Evolutionary conservation across 2,797 vertebrate genomes (phyloP).

Genomic region (Salarias fasciatus): DNA sequence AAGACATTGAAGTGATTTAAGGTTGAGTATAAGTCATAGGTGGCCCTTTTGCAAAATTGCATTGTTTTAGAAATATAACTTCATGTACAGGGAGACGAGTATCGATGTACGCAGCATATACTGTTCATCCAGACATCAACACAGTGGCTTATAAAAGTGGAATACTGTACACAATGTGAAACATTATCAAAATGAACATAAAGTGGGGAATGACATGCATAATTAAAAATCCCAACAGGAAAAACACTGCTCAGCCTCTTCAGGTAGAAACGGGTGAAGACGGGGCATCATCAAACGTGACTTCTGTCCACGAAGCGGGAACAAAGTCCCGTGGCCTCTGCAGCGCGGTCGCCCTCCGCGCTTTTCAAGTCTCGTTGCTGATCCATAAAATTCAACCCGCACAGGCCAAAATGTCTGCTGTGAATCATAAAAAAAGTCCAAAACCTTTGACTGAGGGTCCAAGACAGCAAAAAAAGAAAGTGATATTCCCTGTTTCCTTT

Average conservation of each 20-base stretch:
- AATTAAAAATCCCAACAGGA: constrained; percentile 56
- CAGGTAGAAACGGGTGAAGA: constrained; percentile 39
- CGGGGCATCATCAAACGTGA: constrained; percentile 1
- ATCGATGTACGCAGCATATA: constrained; percentile 66
- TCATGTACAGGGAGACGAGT: constrained; percentile 84
- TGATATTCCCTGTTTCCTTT: constrained; percentile 28
- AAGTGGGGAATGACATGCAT: constrained; percentile 61
- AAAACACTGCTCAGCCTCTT: constrained; percentile 51
- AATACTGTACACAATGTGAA: constrained; percentile 74
- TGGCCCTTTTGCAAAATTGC: constrained; percentile 51
- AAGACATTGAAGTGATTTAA: constrained; percentile 81
- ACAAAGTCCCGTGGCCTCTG: constrained; percentile 21
- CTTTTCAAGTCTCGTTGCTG: neutral
- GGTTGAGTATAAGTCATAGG: constrained; percentile 73
- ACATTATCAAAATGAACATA: constrained; percentile 61
- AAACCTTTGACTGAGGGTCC: constrained; percentile 16
- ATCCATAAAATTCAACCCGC: neutral
- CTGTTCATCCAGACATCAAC: constrained; percentile 60
- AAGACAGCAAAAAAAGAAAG: constrained; percentile 1
- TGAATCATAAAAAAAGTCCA: constrained; percentile 36
- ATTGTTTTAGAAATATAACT: constrained; percentile 86
- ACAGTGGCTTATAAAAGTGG: constrained; percentile 74
- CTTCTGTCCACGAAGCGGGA: constrained; percentile 16
- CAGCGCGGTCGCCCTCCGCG: neutral
- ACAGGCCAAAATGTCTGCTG: constrained; percentile 11